Evolutionary conservation across 2,888 invertebrate genomes (phyloP).

Genomic region (Aelia acuminata): DNA sequence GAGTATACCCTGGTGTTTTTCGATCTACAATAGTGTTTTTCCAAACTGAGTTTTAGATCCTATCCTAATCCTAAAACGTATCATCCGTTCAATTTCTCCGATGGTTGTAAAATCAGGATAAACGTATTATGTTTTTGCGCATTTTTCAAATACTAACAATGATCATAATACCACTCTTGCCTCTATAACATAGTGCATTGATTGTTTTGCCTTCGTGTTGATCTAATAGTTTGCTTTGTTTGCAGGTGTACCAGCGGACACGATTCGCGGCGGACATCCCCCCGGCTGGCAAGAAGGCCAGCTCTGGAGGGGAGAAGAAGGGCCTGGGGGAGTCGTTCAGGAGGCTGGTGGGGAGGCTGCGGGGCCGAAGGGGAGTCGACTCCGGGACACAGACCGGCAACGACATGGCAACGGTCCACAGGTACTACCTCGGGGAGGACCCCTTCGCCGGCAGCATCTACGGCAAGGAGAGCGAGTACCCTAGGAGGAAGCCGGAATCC

Average conservation of each 20-base stretch:
- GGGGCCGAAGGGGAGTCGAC: conserved; percentile 69
- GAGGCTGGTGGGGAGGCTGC: conserved; percentile 85
- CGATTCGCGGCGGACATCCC: conserved; percentile 76
- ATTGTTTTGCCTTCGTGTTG: neutral
- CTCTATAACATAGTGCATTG: no score
- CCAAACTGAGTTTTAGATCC: no score
- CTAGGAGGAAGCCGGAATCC: conserved; percentile 70
- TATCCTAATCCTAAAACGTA: no score
- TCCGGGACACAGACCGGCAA: conserved; percentile 67
- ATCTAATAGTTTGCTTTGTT: neutral
- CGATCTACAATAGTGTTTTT: no score
- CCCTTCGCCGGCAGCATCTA: conserved; percentile 87
- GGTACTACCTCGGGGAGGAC: conserved; percentile 89
- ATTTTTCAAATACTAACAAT: no score
- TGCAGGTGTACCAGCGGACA: conserved; percentile 79
- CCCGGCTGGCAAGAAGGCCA: conserved; percentile 64
- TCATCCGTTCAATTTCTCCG: no score
- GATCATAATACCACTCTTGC: no score
- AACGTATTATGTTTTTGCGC: no score
- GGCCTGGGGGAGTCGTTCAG: conserved; percentile 84
- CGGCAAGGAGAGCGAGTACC: conserved; percentile 88
- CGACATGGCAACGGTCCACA: conserved; percentile 74
- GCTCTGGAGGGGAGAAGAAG: conserved; percentile 66
- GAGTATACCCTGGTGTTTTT: no score
- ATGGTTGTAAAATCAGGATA: no score